Evolutionary conservation across 1,140 invertebrate genomes (phyloP).

Genomic region (Oppia nitens): DNA sequence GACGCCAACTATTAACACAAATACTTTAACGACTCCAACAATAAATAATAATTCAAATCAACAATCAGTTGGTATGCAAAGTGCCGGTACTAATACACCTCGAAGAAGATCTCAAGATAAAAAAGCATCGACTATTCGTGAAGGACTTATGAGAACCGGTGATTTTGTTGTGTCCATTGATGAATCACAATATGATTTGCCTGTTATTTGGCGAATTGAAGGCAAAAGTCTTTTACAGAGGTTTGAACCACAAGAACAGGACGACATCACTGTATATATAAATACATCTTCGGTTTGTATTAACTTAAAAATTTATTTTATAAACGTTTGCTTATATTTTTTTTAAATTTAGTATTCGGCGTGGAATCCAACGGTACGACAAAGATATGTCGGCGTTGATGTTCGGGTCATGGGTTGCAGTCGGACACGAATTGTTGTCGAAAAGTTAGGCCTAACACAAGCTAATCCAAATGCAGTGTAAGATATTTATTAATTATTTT

Average conservation of each 20-base stretch:
- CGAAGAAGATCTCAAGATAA: slow-evolving; percentile 16
- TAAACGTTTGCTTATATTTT: slow-evolving; percentile 4
- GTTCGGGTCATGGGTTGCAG: slow-evolving; percentile 18
- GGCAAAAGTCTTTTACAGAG: slow-evolving; percentile 68
- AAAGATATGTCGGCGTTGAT: slow-evolving; percentile 20
- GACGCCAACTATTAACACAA: slow-evolving; percentile 1
- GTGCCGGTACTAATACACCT: slow-evolving; percentile 3
- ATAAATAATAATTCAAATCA: not conserved
- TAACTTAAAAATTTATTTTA: too few relatives aligned
- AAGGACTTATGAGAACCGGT: slow-evolving; percentile 41
- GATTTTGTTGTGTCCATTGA: slow-evolving; percentile 71
- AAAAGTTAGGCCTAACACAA: slow-evolving; percentile 17
- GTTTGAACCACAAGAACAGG: slow-evolving; percentile 61
- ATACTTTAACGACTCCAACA: not conserved
- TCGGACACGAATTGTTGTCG: slow-evolving; percentile 17
- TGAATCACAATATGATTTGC: slow-evolving; percentile 47
- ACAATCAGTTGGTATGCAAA: slow-evolving; percentile 10
- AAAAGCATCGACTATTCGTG: slow-evolving; percentile 11
- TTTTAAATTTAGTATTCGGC: slow-evolving; percentile 21
- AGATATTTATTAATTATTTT: not conserved
- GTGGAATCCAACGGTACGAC: slow-evolving; percentile 19
- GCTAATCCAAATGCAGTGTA: slow-evolving; percentile 13
- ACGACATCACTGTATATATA: slow-evolving; percentile 58
- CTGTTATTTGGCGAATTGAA: slow-evolving; percentile 67
- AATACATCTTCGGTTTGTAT: slow-evolving; percentile 65